A percentile compares a stretch with the other conserved stretches of the same genome.
Conservation (phyloP, 2,113 vertebrate genomes). For the Podiceps cristatus region DNA sequence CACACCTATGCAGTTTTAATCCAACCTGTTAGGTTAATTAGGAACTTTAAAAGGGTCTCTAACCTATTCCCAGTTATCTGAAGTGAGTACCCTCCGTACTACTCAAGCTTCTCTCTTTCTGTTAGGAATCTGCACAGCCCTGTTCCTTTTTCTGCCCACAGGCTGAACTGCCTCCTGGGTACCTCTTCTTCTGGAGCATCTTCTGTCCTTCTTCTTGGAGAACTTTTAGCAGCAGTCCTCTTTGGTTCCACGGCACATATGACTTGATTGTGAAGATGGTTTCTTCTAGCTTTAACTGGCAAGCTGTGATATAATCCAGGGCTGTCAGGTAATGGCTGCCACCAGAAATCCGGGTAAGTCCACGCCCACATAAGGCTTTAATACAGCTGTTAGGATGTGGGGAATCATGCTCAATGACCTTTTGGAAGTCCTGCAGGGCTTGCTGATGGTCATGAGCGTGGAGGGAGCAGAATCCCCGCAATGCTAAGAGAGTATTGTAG, state of each 20-base stretch:
- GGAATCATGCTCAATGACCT: slow-evolving; percentile 83
- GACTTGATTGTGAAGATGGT: slow-evolving; percentile 85
- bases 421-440: slow-evolving; percentile 90
- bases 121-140: not conserved
- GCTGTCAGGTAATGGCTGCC: slow-evolving; percentile 85
- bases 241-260: slow-evolving; percentile 92
- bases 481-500: slow-evolving; percentile 85
- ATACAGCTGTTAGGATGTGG: slow-evolving; percentile 90
- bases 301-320: slow-evolving; percentile 92
- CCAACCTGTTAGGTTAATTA: not conserved
- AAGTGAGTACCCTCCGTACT: not conserved
- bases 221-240: slow-evolving; percentile 87
- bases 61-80: not conserved
- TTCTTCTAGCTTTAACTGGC: slow-evolving; percentile 84
- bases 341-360: slow-evolving; percentile 85
- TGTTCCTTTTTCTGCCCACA: not conserved
- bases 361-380: slow-evolving; percentile 91
- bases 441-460: slow-evolving; percentile 75
- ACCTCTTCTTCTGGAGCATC: slow-evolving; percentile 82
- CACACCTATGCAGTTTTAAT: not conserved
- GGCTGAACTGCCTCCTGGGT: not conserved
- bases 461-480: slow-evolving; percentile 88
- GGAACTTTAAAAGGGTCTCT: not conserved
- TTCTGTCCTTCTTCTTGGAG: slow-evolving; percentile 89
- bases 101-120: slow-evolving; percentile 72